Evolutionary conservation across 2,113 vertebrate genomes (phyloP), one percentile per base, ranked within the genome.

Genomic region (Hemicordylus capensis): DNA sequence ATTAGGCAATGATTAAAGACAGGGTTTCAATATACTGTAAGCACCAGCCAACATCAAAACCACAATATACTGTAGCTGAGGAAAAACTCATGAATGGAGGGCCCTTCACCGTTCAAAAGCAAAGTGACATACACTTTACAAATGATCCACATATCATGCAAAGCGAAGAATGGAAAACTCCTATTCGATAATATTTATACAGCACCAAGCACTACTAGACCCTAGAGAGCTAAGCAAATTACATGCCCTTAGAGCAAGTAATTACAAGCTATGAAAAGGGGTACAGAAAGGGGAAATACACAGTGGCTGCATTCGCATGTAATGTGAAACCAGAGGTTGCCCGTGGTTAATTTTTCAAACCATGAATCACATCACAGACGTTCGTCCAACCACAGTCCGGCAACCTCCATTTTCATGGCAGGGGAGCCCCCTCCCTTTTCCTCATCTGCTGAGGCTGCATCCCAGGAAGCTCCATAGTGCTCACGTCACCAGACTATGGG

Each of bases 91-190:
- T 20, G 42, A 59, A 81, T 44, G 81, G n/a, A 26, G 51, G 26
- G 76, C 63, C 73, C 15, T 63, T 81, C 63, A 83, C 42, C 11
- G 80, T 67, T 37, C 4, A 34, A 75, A 26, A 75, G 85, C 37
- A 84, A 28, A 0, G 0, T n/a, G 86, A 46, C 1, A 7, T 46
- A 3, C 20, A 39, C 80, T 87, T 73, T 42, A 58, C 0, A 76
- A 79, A 67, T 14, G 4, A 66, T 44, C 89, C 86, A 85, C n/a
- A 56, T 84, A 87, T 42, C 34, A 90, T 69, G 2, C 6, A 2
- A 58, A 86, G 26, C 63, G 85, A 28, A 78, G 1, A 54, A 14
- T 17, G 12, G 51, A 89, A 85, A 39, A 20, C 20, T 15, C n/a
- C 10, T 48, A 19, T n/a, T 56, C 26, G 28, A 15, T 44, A 28